Conservation (phyloP, 2,797 vertebrate species). For the Arctocebus calabarensis region DNA sequence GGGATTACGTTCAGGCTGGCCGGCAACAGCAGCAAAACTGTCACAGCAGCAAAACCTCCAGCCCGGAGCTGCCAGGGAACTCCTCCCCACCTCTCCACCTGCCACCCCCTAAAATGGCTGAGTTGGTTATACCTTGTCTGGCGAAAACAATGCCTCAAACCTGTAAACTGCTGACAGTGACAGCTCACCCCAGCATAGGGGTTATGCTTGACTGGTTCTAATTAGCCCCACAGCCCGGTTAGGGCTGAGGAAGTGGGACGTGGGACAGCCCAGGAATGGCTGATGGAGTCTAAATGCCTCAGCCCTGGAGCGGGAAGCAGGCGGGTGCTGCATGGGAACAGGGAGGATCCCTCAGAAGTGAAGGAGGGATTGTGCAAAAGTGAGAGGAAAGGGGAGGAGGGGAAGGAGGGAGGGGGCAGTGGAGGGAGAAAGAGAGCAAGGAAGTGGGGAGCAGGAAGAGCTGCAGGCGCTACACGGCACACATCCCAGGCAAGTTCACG, state of each 20-base stretch:
- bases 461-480: fast-evolving
- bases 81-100: neutral
- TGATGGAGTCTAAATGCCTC: neutral
- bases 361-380: neutral
- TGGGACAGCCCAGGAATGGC: neutral
- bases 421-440: too few relatives aligned
- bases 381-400: neutral
- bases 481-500: neutral
- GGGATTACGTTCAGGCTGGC: conserved; percentile 21
- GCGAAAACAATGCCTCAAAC: conserved; percentile 62
- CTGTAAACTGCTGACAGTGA: conserved; percentile 69
- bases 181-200: conserved; percentile 30
- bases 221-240: conserved; percentile 1
- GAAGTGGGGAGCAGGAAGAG: too few relatives aligned
- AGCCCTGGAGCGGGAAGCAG: neutral
- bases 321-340: neutral
- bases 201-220: conserved; percentile 60
- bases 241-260: neutral
- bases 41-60: conserved; percentile 62
- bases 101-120: conserved; percentile 23
- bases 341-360: neutral
- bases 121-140: conserved; percentile 26
- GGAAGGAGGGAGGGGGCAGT: neutral
- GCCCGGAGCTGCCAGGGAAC: neutral
- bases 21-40: conserved; percentile 59